A percentile compares a stretch with the other conserved stretches of the same genome.
Conservation (phyloP, 2,888 invertebrate species). For the Oscheius sp. region DNA sequence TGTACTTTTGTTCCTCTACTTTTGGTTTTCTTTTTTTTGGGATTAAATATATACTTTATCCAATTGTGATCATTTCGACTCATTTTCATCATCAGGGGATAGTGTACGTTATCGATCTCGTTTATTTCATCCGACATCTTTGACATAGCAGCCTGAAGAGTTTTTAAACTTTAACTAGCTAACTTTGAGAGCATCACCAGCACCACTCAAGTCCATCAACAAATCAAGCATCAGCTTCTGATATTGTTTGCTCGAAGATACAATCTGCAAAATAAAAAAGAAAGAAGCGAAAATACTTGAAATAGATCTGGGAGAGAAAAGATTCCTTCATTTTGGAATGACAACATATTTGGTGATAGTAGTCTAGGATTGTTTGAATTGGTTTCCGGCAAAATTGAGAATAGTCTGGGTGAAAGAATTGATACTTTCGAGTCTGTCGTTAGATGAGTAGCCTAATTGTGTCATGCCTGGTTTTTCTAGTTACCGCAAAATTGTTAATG, state of each 20-base stretch:
- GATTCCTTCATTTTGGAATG: conserved; percentile 62
- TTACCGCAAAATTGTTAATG: conserved; percentile 32
- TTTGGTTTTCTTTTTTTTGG: neutral
- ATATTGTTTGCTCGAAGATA: conserved; percentile 43
- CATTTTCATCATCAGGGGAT: conserved; percentile 55
- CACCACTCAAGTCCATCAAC: conserved; percentile 52
- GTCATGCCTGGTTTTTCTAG: neutral
- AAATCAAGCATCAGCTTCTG: conserved; percentile 52
- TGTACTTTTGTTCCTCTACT: neutral
- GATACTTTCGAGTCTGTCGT: conserved; percentile 38
- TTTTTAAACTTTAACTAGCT: neutral
- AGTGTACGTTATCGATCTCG: conserved; percentile 50
- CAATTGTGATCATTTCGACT: conserved; percentile 50
- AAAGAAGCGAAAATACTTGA: conserved; percentile 35
- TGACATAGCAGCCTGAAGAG: conserved; percentile 22
- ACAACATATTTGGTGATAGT: conserved; percentile 58
- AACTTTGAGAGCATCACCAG: conserved; percentile 38
- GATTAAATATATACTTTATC: conserved; percentile 34
- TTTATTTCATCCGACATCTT: conserved; percentile 41
- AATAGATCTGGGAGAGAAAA: conserved; percentile 61
- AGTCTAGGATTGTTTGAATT: conserved; percentile 32
- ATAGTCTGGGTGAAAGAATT: conserved; percentile 55
- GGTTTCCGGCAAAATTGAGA: conserved; percentile 55
- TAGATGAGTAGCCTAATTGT: conserved; percentile 4
- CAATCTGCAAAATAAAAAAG: conserved; percentile 29